Conservation (phyloP, 2,888 invertebrate species). For the Stegophylla sp. region DNA sequence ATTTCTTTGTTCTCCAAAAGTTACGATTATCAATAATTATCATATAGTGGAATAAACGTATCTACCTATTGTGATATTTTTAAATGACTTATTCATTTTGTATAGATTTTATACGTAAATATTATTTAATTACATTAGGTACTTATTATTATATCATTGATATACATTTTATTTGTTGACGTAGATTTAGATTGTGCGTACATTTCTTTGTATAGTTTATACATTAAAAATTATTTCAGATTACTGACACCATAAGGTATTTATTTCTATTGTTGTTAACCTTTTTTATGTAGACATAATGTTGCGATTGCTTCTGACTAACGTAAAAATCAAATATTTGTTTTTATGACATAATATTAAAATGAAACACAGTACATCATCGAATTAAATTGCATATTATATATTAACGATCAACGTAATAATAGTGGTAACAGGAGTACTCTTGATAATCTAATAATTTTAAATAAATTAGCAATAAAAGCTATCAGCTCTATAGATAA, state of each 20-base stretch:
- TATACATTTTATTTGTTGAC: no score
- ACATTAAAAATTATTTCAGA: not conserved
- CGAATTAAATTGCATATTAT: not conserved
- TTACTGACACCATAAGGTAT: not conserved
- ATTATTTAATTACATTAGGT: no score
- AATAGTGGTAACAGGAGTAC: not conserved
- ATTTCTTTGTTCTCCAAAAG: no score
- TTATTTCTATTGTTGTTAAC: not conserved
- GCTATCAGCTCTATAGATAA: not conserved
- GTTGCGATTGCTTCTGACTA: not conserved
- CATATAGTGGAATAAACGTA: no score
- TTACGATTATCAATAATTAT: no score
- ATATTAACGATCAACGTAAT: not conserved
- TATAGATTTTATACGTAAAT: no score
- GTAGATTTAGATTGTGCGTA: not conserved
- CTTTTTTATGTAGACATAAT: not conserved
- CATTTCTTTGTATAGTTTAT: not conserved
- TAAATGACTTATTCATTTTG: no score
- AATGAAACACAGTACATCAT: not conserved
- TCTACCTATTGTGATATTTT: no score
- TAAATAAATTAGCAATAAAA: not conserved
- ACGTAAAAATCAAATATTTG: not conserved
- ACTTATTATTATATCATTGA: no score
- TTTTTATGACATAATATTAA: not conserved
- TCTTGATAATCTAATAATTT: not conserved